phyloP scores from a whole-genome alignment of 2,888 invertebrate genomes.

The Myathropa florea region DNA sequence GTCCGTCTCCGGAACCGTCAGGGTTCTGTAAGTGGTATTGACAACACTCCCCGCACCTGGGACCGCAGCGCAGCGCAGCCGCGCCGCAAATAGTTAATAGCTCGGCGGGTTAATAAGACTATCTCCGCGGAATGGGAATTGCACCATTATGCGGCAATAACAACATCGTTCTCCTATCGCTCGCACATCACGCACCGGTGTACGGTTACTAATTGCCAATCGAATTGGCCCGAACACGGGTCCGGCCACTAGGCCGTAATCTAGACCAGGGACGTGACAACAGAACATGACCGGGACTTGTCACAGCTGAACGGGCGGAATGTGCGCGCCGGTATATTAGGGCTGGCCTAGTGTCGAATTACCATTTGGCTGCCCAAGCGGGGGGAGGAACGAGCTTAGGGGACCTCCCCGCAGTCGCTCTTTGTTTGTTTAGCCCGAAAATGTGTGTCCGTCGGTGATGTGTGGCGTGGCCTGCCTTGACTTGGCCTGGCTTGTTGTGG shows the following conservation, averaged over 20 bases:
- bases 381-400: not conserved
- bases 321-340: conserved; percentile 18
- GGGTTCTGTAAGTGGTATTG: conserved; percentile 51
- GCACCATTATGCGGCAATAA: conserved; percentile 54
- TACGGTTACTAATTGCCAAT: conserved; percentile 60
- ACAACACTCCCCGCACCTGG: conserved; percentile 14
- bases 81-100: conserved; percentile 38
- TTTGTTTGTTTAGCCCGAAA: conserved; percentile 32
- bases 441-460: conserved; percentile 12
- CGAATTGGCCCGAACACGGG: conserved; percentile 31
- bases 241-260: not conserved
- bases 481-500: conserved; percentile 23
- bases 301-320: conserved; percentile 5
- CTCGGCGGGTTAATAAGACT: conserved; percentile 46
- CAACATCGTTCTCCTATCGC: conserved; percentile 45
- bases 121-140: conserved; percentile 56
- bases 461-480: not conserved
- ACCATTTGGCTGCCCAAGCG: conserved; percentile 5
- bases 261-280: conserved; percentile 17
- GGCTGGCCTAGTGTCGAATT: conserved; percentile 44
- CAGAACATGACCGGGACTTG: conserved; percentile 32
- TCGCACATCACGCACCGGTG: conserved; percentile 42
- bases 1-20: conserved; percentile 42
- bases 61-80: not conserved
- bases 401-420: not conserved